Base-by-base conservation (phyloP, 2,113 vertebrate species). In the Eptesicus fuscus region DNA sequence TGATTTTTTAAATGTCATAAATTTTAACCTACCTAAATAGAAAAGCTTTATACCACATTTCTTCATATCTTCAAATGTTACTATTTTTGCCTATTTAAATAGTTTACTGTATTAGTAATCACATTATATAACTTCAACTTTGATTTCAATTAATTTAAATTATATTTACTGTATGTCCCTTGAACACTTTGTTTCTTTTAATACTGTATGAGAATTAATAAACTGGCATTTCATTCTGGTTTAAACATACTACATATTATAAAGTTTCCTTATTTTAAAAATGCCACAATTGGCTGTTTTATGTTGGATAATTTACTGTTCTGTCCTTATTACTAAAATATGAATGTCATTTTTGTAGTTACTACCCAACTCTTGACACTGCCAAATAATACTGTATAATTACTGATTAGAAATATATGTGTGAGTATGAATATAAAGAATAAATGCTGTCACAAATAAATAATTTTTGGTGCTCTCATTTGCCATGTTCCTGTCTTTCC, bases 371-470 rank as follows among this genome's bases (percentile, higher is more conserved):
- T 88, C 59, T 85, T 95, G 44, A 94, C 17, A 88, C 7, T 96
- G 35, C 23, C 44, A 96, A 95, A 61, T 92, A 94, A 96, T 88
- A 96, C 85, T 71, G 6, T 51, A 88, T 96, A 95, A 90, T 90
- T 88, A 91, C 12, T 85, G 77, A 77, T 4, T 93, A 47, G 44
- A 92, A 94, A 91, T 86, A 77, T 32, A 80, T 88, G 9, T 78
- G 28, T 61, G 5, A 20, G 7, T 61, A 0, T 94, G 93, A 89
- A 89, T 90, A 93, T 74, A 94, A 84, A 88, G 16, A 78, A 82
- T 91, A 83, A 96, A 86, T 56, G 82, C 2, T 78, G 42, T 88
- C 51, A 84, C 42, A 88, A 95, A 94, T 74, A 77, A 95, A 59
- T 74, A 25, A 77, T 91, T 16, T 82, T 83, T 78, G 5, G 16